Conservation (phyloP, 2,797 vertebrate species). For the Pteropus rufus region DNA sequence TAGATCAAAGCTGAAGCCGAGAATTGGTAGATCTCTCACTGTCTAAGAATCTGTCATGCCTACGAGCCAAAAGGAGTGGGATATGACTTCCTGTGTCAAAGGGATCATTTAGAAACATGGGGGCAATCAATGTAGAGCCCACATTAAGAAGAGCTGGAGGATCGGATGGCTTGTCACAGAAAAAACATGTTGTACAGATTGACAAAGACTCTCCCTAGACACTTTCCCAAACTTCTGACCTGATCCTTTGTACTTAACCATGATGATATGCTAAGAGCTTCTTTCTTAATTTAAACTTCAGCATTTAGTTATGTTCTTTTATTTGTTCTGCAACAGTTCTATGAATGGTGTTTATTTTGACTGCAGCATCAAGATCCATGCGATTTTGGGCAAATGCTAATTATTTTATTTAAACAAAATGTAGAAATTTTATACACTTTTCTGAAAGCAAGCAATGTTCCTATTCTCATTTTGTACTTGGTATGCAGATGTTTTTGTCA, state of each 20-base stretch:
- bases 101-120: neutral
- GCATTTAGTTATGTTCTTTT: neutral
- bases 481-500: neutral
- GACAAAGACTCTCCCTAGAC: neutral
- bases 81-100: neutral
- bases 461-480: neutral
- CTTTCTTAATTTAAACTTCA: conserved; percentile 4
- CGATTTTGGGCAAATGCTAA: neutral
- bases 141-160: neutral
- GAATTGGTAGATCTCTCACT: neutral
- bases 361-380: neutral
- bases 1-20: neutral
- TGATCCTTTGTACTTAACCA: neutral
- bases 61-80: neutral
- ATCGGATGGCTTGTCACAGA: neutral
- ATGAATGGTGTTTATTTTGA: neutral
- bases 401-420: neutral
- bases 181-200: neutral
- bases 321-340: neutral
- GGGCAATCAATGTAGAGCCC: neutral
- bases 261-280: neutral
- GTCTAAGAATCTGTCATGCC: neutral
- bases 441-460: neutral
- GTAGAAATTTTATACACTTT: neutral
- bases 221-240: neutral